Evolutionary conservation across 1,140 invertebrate species (phyloP).

Genomic region (Brachystomella parvula): DNA sequence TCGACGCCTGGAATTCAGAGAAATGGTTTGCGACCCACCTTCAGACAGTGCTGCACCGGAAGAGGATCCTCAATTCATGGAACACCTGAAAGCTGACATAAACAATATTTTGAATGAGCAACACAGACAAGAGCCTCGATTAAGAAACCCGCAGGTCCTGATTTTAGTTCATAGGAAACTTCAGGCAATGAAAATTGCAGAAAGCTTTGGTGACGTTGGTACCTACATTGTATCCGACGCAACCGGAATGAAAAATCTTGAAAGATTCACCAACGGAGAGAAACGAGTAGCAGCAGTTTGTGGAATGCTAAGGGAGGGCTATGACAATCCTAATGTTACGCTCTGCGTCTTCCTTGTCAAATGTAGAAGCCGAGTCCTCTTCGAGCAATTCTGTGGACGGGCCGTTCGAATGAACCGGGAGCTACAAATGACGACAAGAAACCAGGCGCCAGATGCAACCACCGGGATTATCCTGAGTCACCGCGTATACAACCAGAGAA

Average conservation of each 20-base stretch:
- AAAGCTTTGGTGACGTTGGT: neutral
- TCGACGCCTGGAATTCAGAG: neutral
- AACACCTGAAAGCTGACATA: neutral
- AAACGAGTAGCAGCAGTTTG: constrained; percentile 11
- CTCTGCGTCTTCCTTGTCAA: constrained; percentile 18
- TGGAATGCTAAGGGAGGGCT: constrained; percentile 15
- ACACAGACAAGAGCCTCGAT: neutral
- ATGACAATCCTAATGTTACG: constrained; percentile 19
- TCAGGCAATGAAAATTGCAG: neutral
- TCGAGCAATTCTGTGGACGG: constrained; percentile 17
- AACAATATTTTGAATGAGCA: neutral
- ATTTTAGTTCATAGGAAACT: neutral
- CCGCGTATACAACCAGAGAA: neutral
- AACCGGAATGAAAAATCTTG: neutral
- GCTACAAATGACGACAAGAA: neutral
- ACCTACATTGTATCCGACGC: neutral
- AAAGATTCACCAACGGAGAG: neutral
- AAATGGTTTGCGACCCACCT: neutral
- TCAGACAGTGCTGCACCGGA: neutral
- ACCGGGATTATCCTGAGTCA: neutral
- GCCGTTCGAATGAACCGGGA: constrained; percentile 1
- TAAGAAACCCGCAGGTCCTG: neutral
- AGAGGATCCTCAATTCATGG: neutral
- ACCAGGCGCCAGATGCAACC: neutral
- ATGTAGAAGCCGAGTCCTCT: neutral